Base-by-base conservation (phyloP, 2,113 vertebrate species). In the Abramis brama region DNA sequence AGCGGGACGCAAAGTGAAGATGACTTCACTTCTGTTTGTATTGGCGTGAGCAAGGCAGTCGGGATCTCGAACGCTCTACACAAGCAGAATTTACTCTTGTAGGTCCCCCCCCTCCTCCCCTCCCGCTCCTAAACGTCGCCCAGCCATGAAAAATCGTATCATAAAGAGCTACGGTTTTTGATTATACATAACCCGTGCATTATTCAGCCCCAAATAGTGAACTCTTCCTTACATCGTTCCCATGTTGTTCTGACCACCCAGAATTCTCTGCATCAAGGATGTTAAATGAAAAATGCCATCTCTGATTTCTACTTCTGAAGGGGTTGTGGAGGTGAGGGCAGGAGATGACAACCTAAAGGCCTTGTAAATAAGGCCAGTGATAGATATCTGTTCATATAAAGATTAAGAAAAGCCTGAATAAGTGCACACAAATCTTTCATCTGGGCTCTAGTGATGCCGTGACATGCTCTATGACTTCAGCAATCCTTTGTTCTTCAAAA, bases 141-240 rank as follows among this genome's bases (percentile, higher is more conserved):
- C 80, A 86, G 83, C 87, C 83, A 17, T 91, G 89, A 93, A 90
- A 91, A 90, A 91, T 84, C 57, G 87, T 82, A 89, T 89, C 86
- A 90, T 92, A 91, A 92, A 93, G 90, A 71, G 73, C 74, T 85
- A 85, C 79, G 73, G 82, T 60, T 91, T 91, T 89, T 55, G 78
- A 92, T 92, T 79, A 91, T 90, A 78, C 86, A 79, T 57, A 84
- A 89, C 30, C 82, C 86, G 80, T 92, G 90, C 91, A 92, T 93
- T 87, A 93, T 57, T 52, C 50, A 62, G 36, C 27, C 82, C 8
- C 83, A 66, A 78, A 85, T 68, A 64, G 87, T 57, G 74, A 73
- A 73, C 77, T 86, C 68, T 87, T 64, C 52, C 74, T 60, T 21
- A 27, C 52, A 33, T 64, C 9, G 25, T n/a, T 71, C 47, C 75